Conservation (phyloP, 2,888 invertebrate species). For the Cinara cedri region DNA sequence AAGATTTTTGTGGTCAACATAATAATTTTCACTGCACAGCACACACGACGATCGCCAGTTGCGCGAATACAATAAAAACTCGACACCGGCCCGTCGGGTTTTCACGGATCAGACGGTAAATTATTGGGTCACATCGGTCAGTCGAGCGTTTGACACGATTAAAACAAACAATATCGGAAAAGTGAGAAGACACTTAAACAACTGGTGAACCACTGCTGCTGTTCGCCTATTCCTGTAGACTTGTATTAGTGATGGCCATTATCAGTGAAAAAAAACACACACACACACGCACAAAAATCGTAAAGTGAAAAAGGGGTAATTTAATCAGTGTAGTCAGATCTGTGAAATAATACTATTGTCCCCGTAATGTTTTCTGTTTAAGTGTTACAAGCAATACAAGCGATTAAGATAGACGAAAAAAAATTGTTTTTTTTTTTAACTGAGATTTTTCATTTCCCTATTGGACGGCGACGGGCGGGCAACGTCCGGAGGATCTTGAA, state of each 20-base stretch:
- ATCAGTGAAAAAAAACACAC: slow-evolving; percentile 36
- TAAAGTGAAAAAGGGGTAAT: slow-evolving; percentile 19
- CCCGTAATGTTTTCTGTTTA: neutral
- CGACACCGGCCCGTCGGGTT: neutral
- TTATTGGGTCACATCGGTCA: slow-evolving; percentile 26
- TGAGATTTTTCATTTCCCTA: neutral
- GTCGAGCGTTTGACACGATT: neutral
- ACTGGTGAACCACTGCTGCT: slow-evolving; percentile 34
- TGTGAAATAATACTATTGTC: slow-evolving; percentile 33
- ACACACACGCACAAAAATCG: neutral
- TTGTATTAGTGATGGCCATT: slow-evolving; percentile 29
- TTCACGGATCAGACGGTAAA: neutral
- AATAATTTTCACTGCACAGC: neutral
- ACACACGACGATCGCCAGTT: neutral
- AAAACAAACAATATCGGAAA: neutral
- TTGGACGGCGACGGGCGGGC: neutral
- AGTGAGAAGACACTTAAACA: neutral
- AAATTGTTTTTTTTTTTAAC: neutral
- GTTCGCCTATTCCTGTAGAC: neutral
- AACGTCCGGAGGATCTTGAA: slow-evolving; percentile 3
- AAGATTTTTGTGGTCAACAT: neutral
- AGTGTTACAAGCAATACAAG: neutral
- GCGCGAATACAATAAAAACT: neutral
- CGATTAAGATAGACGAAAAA: too few species aligned
- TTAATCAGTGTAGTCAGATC: slow-evolving; percentile 34